Evolutionary conservation across 2,888 invertebrate species (phyloP), one percentile per base, ranked within the genome.

Genomic region (Temnothorax unifasciatus): DNA sequence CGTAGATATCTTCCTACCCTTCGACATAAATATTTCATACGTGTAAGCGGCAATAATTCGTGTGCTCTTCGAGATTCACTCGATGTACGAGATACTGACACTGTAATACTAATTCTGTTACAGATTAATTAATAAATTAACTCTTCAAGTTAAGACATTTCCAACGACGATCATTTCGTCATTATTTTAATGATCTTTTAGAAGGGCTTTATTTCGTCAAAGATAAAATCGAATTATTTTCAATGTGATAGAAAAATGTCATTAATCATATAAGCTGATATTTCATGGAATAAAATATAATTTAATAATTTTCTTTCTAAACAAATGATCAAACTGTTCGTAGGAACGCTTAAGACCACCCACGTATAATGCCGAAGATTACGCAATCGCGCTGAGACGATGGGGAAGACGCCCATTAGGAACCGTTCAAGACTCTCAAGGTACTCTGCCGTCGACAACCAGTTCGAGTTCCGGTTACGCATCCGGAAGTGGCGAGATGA

Each of bases 341-440:
- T 47, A 97, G 97, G 97, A 98, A 93, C 97, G 98, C 91, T 97
- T 98, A 92, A 96, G 98, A 63, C 98, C 98, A 47, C 98, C 98
- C 0, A 97, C 98, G 25, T 98, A 98, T 96, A 98, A 98, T 94
- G 97, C 98, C 0, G 98, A 98, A 94, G 98, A 98, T 95, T 98
- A 98, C 94, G 97, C 97, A 4, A 96, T 96, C 4, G 97, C 97
- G 0, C 95, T 98, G 86, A 97, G 97, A 93, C 97, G 98, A 96
- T 98, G 97, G 96, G 97, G 97, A 85, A 96, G 96, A 92, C 96
- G 97, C 91, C 95, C 96, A 2, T 93, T 96, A 29, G 96, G 95
- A 6, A 94, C 95, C 34, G 83, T 90, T n/a, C 94, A 93, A 74
- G 94, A 94, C 83, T 92, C 93, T 44, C 94, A 94, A 44, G 93